Conservation (phyloP, 2,888 invertebrate genomes). For the Julus scandinavius region DNA sequence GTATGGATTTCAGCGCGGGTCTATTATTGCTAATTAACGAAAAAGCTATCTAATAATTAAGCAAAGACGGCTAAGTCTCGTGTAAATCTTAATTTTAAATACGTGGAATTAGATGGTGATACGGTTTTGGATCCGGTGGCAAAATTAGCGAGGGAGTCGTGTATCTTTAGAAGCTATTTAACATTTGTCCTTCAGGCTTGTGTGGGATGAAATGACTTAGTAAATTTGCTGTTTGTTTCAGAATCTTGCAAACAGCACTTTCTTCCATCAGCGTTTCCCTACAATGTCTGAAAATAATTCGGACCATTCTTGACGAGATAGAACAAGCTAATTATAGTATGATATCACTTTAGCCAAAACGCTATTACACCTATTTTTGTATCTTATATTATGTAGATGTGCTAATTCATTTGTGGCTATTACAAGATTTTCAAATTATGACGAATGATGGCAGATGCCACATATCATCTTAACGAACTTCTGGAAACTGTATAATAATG, state of each 20-base stretch:
- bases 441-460: no score
- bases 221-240: no score
- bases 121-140: not conserved
- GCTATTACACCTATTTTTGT: no score
- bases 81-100: not conserved
- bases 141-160: not conserved
- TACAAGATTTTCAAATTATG: no score
- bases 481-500: no score
- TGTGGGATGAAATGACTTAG: not conserved
- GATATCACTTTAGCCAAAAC: no score
- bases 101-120: not conserved
- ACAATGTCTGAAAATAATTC: not conserved
- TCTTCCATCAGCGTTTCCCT: no score
- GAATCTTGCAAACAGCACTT: no score
- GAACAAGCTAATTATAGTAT: no score
- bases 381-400: no score
- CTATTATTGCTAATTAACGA: constrained; percentile 12
- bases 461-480: no score
- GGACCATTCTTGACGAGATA: not conserved
- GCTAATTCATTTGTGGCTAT: no score
- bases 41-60: constrained; percentile 24
- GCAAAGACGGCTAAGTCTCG: not conserved
- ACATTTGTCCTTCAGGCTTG: not conserved
- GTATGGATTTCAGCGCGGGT: not conserved
- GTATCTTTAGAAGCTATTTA: not conserved